Evolutionary conservation across 2,888 invertebrate species (phyloP), one percentile per base, ranked within the genome.

Genomic region (Nudaria mundana): DNA sequence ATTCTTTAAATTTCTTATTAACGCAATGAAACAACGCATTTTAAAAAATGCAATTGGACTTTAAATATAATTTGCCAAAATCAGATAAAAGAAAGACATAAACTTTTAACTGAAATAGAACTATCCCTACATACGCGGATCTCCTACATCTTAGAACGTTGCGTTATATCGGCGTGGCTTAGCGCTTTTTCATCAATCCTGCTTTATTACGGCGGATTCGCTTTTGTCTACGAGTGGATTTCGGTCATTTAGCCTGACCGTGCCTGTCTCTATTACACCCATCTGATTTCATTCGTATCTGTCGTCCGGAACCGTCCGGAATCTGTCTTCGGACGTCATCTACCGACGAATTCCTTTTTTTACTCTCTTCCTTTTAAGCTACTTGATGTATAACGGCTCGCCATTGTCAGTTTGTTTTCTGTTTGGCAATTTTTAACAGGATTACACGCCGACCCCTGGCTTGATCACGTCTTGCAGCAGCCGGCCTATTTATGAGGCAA

Each of bases 161-260:
- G 42, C 54, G 64, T 67, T 87, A 90, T 90, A 89, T 87, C 89
- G 89, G 89, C 86, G 83, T 79, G 86, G 88, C 89, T 91, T 91
- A 91, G 90, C 90, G 86, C 88, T 88, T 89, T 89, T 89, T 89
- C 89, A 89, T 89, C 89, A 89, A 89, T 89, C 89, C 89, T 87
- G 83, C 84, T 89, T 89, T 89, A 89, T 89, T 89, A 86, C 86
- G 72, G 78, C 69, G 79, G 82, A 80, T 83, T 77, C 85, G 81
- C 84, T 81, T 82, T 84, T 86, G 86, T 87, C 87, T 82, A 72
- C 80, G 75, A 73, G 81, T 78, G 78, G 79, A 80, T 78, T 81
- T 69, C 79, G 85, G 85, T 84, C 86, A 86, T 86, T 87, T 86
- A 78, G 87, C 64, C 79, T 75, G 79, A 78, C 82, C 81, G 76